A percentile compares a stretch with the other conserved stretches of the same genome.
Conservation (phyloP, 92 coral and sea anemone species). For the Blastomussa wellsi region DNA sequence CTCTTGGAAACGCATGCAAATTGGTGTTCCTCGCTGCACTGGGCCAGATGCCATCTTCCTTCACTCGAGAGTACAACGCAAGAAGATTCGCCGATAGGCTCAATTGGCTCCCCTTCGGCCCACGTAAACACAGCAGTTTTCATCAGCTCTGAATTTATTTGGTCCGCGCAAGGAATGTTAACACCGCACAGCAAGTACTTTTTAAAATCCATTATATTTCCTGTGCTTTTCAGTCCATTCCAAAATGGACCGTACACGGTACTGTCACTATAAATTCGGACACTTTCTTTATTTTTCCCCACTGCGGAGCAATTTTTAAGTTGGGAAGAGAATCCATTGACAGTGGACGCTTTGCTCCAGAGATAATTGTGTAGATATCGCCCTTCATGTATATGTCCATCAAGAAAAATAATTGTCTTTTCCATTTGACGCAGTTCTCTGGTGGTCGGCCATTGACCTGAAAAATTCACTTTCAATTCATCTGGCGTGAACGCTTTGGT, state of each 20-base stretch:
- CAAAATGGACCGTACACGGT: conserved; percentile 83
- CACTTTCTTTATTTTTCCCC: neutral
- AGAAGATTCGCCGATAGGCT: conserved; percentile 45
- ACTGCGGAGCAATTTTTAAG: conserved; percentile 54
- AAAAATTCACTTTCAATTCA: conserved; percentile 58
- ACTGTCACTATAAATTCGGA: conserved; percentile 76
- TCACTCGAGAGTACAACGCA: conserved; percentile 73
- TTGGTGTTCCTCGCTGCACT: conserved; percentile 59
- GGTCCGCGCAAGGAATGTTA: conserved; percentile 68
- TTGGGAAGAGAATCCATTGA: conserved; percentile 35
- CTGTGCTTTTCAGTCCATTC: conserved; percentile 63
- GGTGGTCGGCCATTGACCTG: conserved; percentile 64
- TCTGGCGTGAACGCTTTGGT: conserved; percentile 72
- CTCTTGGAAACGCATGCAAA: conserved; percentile 66
- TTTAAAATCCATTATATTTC: conserved; percentile 65
- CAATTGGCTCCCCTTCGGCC: conserved; percentile 71
- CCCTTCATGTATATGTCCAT: conserved; percentile 63
- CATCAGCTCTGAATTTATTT: conserved; percentile 69
- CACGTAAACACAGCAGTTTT: conserved; percentile 80
- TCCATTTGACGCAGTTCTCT: conserved; percentile 59
- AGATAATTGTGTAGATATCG: conserved; percentile 60
- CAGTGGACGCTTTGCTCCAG: conserved; percentile 59
- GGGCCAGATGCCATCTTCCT: conserved; percentile 67
- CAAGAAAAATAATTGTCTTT: conserved; percentile 64
- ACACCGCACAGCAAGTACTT: conserved; percentile 73